Evolutionary conservation across 2,113 vertebrate species (phyloP), one percentile per base, ranked within the genome.

Genomic region (Chamaetylas fuelleborni): DNA sequence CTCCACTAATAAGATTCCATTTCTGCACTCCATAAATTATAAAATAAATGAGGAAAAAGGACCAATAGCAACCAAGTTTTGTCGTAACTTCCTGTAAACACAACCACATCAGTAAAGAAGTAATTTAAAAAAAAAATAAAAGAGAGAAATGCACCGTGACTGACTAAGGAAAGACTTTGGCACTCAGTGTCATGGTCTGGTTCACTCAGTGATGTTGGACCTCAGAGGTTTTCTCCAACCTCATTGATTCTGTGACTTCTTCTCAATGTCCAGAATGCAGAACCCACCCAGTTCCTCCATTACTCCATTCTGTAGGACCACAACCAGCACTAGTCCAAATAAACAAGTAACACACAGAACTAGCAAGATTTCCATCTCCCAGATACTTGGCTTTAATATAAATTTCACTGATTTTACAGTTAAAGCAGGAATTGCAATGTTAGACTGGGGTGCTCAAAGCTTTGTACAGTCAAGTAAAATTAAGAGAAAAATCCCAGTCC

Each of bases 21-120:
- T 73, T 74, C 91, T 91, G 66, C 45, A 93, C 92, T 95, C 92
- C 92, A 91, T 84, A 91, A 96, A 94, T 91, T 93, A 95, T 62
- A 92, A 92, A 96, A 77, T 9, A 96, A 77, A 42, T 36, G 23
- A 43, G 23, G 45, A 26, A 24, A 25, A 77, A 65, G 15, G 19
- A 94, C 92, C 82, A 89, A 73, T 72, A 88, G 66, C 53, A 94
- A 92, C 54, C 56, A 87, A 90, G 23, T 91, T 87, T 40, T 57
- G 38, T 45, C 24, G 1, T 28, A 82, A 78, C 76, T 60, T 78
- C 66, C 56, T 88, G 31, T 67, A 92, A 94, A 64, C 53, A 70
- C 54, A 64, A 57, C 31, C 34, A 25, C 45, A 61, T 29, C 4
- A 4, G 81, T 23, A 16, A 94, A 90, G 42, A 57, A 40, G 8